phyloP scores from a whole-genome alignment of 1,140 invertebrate genomes.

The Drosophila varians region DNA sequence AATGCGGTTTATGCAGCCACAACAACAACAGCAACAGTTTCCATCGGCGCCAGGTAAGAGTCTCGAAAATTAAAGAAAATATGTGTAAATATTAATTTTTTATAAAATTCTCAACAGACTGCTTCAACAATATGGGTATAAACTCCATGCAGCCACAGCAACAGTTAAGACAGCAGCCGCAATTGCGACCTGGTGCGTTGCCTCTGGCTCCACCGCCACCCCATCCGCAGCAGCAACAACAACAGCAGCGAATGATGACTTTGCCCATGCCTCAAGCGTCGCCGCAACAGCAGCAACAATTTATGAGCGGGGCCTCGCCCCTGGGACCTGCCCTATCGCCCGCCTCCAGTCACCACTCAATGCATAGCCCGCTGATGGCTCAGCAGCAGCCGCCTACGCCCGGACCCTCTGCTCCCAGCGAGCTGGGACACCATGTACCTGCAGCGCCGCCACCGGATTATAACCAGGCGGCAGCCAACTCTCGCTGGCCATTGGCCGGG shows the following conservation, averaged over 20 bases:
- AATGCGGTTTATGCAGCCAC: conserved; percentile 58
- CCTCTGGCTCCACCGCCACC: conserved; percentile 69
- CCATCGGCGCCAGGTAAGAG: conserved; percentile 52
- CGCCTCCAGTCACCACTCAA: conserved; percentile 78
- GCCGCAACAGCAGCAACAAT: conserved; percentile 52
- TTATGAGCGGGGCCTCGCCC: conserved; percentile 76
- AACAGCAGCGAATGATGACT: conserved; percentile 78
- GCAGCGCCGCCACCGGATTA: conserved; percentile 83
- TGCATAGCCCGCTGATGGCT: conserved; percentile 77
- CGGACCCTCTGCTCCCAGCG: conserved; percentile 35
- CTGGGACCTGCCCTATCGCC: conserved; percentile 83
- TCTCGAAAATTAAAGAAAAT: too few species aligned
- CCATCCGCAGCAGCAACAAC: conserved; percentile 70
- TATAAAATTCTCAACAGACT: conserved; percentile 34
- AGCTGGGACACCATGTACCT: conserved; percentile 67
- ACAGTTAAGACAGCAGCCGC: conserved; percentile 57
- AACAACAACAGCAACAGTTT: conserved; percentile 66
- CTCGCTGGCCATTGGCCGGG: conserved; percentile 83
- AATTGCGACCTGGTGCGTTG: conserved; percentile 49
- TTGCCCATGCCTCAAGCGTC: conserved; percentile 60
- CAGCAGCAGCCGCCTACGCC: conserved; percentile 70
- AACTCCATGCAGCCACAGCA: conserved; percentile 51
- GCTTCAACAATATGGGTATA: conserved; percentile 56
- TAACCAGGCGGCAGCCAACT: conserved; percentile 80
- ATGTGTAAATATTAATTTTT: neutral